Conservation (phyloP, 2,113 vertebrate genomes). For the Sorex araneus region DNA sequence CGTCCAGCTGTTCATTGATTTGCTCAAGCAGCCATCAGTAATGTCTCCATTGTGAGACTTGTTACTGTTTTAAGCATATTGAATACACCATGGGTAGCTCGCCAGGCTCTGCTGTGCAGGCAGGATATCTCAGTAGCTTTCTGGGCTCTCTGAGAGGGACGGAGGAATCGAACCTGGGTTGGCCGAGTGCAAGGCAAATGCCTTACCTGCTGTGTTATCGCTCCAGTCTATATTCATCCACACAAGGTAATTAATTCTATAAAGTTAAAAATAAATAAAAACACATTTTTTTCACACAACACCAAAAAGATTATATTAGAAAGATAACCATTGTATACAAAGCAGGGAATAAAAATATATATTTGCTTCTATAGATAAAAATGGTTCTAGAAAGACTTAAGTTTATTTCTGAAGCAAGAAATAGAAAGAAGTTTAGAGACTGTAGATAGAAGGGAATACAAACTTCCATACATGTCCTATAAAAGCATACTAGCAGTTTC, state of each 20-base stretch:
- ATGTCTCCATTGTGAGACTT: too few species aligned
- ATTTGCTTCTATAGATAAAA: slow-evolving; percentile 12
- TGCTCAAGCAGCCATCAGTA: too few species aligned
- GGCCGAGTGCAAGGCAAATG: too few species aligned
- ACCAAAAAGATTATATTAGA: background rate
- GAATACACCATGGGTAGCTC: too few species aligned
- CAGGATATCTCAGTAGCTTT: too few species aligned
- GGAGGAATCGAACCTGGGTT: too few species aligned
- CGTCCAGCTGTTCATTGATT: too few species aligned
- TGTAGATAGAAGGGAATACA: background rate
- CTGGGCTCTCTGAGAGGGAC: too few species aligned
- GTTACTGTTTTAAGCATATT: too few species aligned
- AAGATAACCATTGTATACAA: background rate
- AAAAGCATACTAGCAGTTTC: too few species aligned
- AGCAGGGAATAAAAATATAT: background rate
- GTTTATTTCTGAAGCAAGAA: background rate
- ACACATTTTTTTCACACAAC: background rate
- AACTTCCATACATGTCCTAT: background rate
- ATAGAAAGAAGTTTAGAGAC: background rate
- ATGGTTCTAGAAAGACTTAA: slow-evolving; percentile 1
- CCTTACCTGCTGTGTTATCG: too few species aligned
- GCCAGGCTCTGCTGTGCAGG: too few species aligned
- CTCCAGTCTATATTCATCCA: background rate
- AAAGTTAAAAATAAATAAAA: background rate
- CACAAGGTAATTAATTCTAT: background rate